Evolutionary conservation across 1,140 invertebrate genomes (phyloP), one percentile per base, ranked within the genome.

Genomic region (Goniozus legneri): DNA sequence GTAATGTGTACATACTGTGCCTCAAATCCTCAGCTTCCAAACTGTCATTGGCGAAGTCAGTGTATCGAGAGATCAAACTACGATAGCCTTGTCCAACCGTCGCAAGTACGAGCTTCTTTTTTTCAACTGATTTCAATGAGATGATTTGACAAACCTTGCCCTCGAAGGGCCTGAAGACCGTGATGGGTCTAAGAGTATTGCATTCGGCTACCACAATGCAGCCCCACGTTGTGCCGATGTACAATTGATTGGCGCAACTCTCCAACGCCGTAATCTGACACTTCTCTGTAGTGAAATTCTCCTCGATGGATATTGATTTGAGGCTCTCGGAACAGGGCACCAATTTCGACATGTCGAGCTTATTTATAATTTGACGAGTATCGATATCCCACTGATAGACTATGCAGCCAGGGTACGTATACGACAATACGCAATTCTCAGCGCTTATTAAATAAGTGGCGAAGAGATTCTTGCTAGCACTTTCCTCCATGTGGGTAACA

Each of bases 211-310:
- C 87, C 14, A 95, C 87, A 22, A 96, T 77, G 64, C 92, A 94
- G 7, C 93, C 93, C 88, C 91, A 93, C 1, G 88, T 90, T 2
- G 92, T 95, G 27, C 92, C 93, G 41, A 93, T 86, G 64, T 92
- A 94, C 7, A 95, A 71, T 47, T 86, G 82, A 42, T 81, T 81
- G 35, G 82, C 79, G 51, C 86, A 75, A 14, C 84, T 77, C 44
- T 87, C 84, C 45, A 95, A 67, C 24, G 88, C 85, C 8, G 90
- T 92, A 14, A 95, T 88, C 67, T 90, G 85, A 60, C 89, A 91
- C 55, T 86, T 82, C 21, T 86, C 86, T 2, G 84, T 84, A 34
- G 84, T 89, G 0, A 92, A 77, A 64, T 88, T 86, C 60, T 94
- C 90, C 69, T 96, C 92, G 52, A 95, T 90, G 22, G 89, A 87